A percentile compares a stretch with the other conserved stretches of the same genome.
Evolutionary conservation across 2,888 invertebrate species (phyloP).

Genomic region (Leucophora obtusa): DNA sequence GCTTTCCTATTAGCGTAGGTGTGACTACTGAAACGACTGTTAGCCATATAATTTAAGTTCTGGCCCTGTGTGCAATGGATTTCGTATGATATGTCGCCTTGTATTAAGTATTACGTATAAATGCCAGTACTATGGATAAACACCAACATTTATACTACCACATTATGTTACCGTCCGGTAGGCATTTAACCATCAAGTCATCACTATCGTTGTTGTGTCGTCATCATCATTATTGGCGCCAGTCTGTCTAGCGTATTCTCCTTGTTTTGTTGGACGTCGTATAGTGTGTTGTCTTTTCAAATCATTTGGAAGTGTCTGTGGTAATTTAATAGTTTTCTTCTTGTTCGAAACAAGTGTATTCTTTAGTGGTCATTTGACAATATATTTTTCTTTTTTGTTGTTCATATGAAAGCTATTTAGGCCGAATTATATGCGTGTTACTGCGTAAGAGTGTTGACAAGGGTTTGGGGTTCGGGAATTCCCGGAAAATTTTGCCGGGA

Average conservation of each 20-base stretch:
- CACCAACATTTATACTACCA: constrained; percentile 2
- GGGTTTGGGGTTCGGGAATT: too few relatives aligned
- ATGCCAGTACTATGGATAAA: constrained; percentile 39
- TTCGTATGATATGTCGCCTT: neutral
- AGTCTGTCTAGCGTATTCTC: constrained; percentile 38
- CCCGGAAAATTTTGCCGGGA: too few relatives aligned
- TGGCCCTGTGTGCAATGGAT: neutral
- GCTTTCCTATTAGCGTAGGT: too few relatives aligned
- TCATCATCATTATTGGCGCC: constrained; percentile 48
- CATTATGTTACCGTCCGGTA: constrained; percentile 17
- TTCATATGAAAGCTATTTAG: neutral
- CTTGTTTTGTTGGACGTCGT: constrained; percentile 19
- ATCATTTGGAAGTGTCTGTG: constrained; percentile 51
- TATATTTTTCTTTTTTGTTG: constrained; percentile 19
- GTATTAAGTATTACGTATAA: constrained; percentile 33
- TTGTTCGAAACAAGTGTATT: constrained; percentile 27
- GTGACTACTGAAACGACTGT: too few relatives aligned
- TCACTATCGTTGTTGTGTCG: neutral
- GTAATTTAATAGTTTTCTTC: constrained; percentile 51
- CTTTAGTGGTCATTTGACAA: constrained; percentile 38
- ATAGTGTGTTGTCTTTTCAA: constrained; percentile 25
- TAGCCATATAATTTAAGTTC: too few relatives aligned
- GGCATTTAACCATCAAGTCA: constrained; percentile 2
- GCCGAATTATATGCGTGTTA: neutral
- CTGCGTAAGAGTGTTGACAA: neutral